Evolutionary conservation across 2,113 vertebrate species (phyloP), one percentile per base, ranked within the genome.

Genomic region (Martes martes): DNA sequence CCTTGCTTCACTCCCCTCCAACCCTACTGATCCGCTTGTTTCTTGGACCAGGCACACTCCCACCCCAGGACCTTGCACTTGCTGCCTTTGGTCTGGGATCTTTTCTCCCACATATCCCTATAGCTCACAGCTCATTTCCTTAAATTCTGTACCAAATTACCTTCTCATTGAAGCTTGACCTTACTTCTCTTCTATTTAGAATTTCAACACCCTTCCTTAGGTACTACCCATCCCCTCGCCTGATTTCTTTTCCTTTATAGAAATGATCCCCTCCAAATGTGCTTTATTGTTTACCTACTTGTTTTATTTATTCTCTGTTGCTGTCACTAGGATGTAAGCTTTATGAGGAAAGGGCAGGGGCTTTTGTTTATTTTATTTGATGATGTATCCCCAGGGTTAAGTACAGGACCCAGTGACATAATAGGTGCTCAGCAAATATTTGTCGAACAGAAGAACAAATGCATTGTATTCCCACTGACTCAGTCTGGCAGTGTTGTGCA

Each of bases 291-390:
- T 65, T 50, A n/a, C 6, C 36, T 80, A 7, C 55, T 89, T 95
- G 36, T 50, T 94, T 90, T 31, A 71, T 78, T 73, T 69, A 84
- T 42, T 94, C n/a, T 91, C 23, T 87, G 39, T 52, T 36, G 18
- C 16, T 80, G 23, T 47, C 19, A 26, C 11, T 61, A 71, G 24
- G 39, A 71, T 61, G 36, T 39, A 71, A 96, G 36, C 8, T 90
- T 59, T 88, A 89, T 61, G 31, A 97, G 59, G 57, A 39, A 18
- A 91, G 11, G 8, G 50, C 23, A 95, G 67, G 21, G 3, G 2
- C n/a, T 95, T 92, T 81, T 94, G 28, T 57, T 69, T 90, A 50
- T 83, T 42, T 83, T 91, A 65, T 42, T 94, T 88, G 76, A n/a
- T 84, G 36, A 84, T 76, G 21, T 79, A 63, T n/a, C 6, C 14